These are phyloP conservation scores for Nomada fabriciana DNA, from an alignment of 2,888 invertebrate species.

Conservation along the genomic window DNA sequence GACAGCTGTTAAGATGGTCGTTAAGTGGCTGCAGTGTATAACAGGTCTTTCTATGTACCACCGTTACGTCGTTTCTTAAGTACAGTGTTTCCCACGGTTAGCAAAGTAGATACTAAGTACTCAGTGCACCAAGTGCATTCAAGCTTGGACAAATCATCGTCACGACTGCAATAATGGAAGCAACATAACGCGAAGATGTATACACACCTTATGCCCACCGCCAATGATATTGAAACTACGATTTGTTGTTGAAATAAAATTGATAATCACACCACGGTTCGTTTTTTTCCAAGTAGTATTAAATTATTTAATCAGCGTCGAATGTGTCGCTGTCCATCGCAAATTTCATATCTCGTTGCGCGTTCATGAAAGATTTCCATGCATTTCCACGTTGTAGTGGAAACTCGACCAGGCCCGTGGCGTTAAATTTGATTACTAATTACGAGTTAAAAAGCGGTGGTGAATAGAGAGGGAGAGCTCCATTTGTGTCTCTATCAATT, in stretches of 20 bases:
- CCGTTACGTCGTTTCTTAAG: slow-evolving; percentile 42
- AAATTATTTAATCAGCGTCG: too few relatives aligned
- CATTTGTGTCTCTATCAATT: too few relatives aligned
- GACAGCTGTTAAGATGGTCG: slow-evolving; percentile 48
- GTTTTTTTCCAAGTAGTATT: too few relatives aligned
- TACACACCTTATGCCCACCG: not conserved
- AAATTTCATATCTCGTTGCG: not conserved
- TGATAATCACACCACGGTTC: too few relatives aligned
- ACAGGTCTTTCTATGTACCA: slow-evolving; percentile 34
- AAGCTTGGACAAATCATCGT: slow-evolving; percentile 41
- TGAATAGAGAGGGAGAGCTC: too few relatives aligned
- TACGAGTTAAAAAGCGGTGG: not conserved
- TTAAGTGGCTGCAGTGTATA: slow-evolving; percentile 53
- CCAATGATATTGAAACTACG: not conserved
- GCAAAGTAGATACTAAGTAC: slow-evolving; percentile 26
- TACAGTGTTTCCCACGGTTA: slow-evolving; percentile 51
- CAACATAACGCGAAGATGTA: not conserved
- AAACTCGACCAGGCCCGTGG: not conserved
- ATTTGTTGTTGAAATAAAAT: too few relatives aligned
- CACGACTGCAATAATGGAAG: not conserved
- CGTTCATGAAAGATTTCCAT: not conserved
- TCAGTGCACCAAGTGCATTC: slow-evolving; percentile 7
- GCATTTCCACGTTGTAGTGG: too few relatives aligned
- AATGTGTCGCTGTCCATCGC: too few relatives aligned
- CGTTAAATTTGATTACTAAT: not conserved